Conservation (phyloP, 2,797 vertebrate species). For the Xerus rutilus region DNA sequence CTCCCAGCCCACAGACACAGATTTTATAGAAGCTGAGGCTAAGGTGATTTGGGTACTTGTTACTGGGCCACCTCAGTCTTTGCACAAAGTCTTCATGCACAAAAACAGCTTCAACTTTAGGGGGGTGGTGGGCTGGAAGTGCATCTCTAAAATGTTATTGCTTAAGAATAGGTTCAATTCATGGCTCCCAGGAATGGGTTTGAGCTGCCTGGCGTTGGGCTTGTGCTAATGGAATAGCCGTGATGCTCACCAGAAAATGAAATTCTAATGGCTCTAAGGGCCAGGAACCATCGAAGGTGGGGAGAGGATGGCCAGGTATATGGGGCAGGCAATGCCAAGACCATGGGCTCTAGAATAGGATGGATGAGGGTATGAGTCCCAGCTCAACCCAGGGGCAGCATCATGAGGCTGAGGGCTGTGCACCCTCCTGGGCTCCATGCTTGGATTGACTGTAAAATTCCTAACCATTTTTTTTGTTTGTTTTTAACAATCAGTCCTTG, state of each 20-base stretch:
- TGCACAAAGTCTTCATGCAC: too few relatives aligned
- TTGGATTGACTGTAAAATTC: neutral
- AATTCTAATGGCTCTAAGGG: neutral
- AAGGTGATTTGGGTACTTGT: too few relatives aligned
- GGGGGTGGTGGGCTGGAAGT: neutral
- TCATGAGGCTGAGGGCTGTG: neutral
- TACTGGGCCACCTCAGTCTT: too few relatives aligned
- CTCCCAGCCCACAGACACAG: neutral
- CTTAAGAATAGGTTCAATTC: neutral
- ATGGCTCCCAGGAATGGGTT: too few relatives aligned
- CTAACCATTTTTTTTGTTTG: neutral
- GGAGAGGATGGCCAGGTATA: rapidly evolving
- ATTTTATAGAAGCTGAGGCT: neutral
- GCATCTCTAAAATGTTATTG: neutral
- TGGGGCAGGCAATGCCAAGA: too few relatives aligned
- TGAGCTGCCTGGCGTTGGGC: too few relatives aligned
- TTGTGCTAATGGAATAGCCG: rapidly evolving
- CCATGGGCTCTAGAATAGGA: neutral
- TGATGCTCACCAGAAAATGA: neutral
- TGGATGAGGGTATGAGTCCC: neutral
- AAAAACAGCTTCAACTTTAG: neutral
- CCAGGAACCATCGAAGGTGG: neutral
- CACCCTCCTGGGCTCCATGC: too few relatives aligned
- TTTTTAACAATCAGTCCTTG: neutral
- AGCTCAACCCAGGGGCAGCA: too few relatives aligned